Percentiles rank a stretch among this genome's conserved stretches.
phyloP scores from a whole-genome alignment of 2,888 invertebrate species.

The Zaprionus bogoriensis region DNA sequence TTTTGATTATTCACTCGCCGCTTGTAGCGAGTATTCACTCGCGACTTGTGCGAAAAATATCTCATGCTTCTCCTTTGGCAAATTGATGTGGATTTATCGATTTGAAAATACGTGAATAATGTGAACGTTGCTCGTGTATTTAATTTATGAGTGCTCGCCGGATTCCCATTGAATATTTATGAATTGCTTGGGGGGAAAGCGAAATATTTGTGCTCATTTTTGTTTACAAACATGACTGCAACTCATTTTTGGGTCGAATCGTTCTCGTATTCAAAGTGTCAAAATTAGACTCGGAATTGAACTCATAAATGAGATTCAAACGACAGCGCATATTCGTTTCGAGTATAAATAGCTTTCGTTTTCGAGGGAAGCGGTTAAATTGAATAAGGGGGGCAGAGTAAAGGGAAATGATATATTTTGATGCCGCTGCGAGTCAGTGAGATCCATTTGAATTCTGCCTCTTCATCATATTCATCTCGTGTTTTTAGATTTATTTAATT shows the following conservation, averaged over 20 bases:
- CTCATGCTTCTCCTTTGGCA: neutral
- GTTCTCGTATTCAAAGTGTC: neutral
- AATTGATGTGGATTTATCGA: neutral
- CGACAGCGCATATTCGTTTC: neutral
- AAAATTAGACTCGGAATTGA: neutral
- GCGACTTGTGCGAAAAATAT: neutral
- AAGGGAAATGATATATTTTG: no score
- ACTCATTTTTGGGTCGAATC: neutral
- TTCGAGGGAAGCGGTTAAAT: neutral
- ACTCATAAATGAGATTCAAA: neutral
- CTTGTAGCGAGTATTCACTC: neutral
- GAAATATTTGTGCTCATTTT: neutral
- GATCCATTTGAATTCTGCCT: no score
- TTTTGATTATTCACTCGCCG: neutral
- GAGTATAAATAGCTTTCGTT: neutral
- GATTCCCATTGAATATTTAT: no score
- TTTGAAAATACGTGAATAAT: neutral
- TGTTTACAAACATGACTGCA: neutral
- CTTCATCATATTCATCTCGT: no score
- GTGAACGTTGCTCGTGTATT: no score
- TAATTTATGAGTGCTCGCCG: neutral
- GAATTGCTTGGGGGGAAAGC: no score
- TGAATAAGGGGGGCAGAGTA: no score
- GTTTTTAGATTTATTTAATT: no score
- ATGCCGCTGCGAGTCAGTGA: no score